Evolutionary conservation across 2,888 invertebrate genomes (phyloP), one percentile per base, ranked within the genome.

Genomic region (Pecten maximus): DNA sequence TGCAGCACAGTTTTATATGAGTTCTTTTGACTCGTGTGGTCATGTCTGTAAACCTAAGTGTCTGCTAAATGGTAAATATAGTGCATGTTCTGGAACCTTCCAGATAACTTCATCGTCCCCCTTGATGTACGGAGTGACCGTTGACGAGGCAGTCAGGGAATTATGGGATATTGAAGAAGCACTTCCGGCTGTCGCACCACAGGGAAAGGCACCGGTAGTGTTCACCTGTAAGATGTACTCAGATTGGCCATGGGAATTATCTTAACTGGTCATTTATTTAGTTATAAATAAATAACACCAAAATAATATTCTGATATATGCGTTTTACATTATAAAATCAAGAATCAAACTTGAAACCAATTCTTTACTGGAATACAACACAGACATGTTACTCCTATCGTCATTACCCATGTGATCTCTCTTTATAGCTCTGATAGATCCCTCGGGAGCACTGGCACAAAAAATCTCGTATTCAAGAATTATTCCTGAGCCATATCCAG

Each of bases 1-100:
- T 40, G 48, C 40, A n/a, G 28, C 40, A 15, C 28, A 89, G 48
- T 87, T 88, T 15, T 40, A 87, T 40, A 89, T 89, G 54, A 86
- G 54, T 40, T 87, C 89, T 19, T 89, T 60, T 88, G 89, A 89
- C 40, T 87, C 89, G 0, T 89, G 89, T 40, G 89, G 89, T 35
- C 40, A 54, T 28, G 89, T 87, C n/a, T 89, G 89, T 40, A 87
- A 40, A 40, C 87, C 89, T 8, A 87, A 40, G 23, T 89, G 89
- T 54, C 40, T 89, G 39, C 87, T 60, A 40, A 15, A 40, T n/a
- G 54, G 87, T 19, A 35, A 74, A 10, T 74, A 74, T 35, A 74
- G 35, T 6, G 28, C 35, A 74, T 74, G 74, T 35, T 74, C 74
- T 28, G 74, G 74, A 74, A 74, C 74, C 6, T 74, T 74, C 74